Conservation (phyloP, 2,797 vertebrate species). For the Oreonectes daqikongensis region DNA sequence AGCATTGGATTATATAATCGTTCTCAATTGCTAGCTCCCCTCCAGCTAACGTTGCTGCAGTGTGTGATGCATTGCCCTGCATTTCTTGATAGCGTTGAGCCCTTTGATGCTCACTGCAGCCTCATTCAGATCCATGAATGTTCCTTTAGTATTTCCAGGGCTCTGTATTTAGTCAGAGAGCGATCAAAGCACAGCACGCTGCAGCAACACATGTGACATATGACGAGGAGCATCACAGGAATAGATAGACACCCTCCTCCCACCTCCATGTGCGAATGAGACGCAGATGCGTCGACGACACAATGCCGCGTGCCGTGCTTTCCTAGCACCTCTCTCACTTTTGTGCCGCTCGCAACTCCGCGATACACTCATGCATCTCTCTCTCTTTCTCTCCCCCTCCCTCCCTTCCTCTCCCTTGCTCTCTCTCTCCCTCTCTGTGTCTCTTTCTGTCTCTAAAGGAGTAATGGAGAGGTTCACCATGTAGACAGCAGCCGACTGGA, state of each 20-base stretch:
- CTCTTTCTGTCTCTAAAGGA: constrained; percentile 77
- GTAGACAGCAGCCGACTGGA: constrained; percentile 83
- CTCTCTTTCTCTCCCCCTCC: constrained; percentile 57
- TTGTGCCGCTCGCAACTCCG: constrained; percentile 24
- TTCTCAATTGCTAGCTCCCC: constrained; percentile 8
- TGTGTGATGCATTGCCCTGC: constrained; percentile 19
- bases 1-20: constrained; percentile 33
- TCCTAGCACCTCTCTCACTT: constrained; percentile 51
- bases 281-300: constrained; percentile 21
- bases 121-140: constrained; percentile 5
- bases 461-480: constrained; percentile 89
- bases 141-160: constrained; percentile 67
- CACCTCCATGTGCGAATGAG: constrained; percentile 24
- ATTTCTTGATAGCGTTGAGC: constrained; percentile 8
- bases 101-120: constrained; percentile 52
- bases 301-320: constrained; percentile 38
- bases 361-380: constrained; percentile 37
- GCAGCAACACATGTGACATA: constrained; percentile 12
- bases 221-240: constrained; percentile 19
- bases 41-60: constrained; percentile 34
- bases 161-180: constrained; percentile 64
- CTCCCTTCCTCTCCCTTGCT: constrained; percentile 39
- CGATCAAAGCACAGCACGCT: constrained; percentile 30
- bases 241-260: constrained; percentile 34
- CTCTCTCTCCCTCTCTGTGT: constrained; percentile 48